Evolutionary conservation across 2,113 vertebrate genomes (phyloP), one percentile per base, ranked within the genome.

Genomic region (Urocitellus parryii): DNA sequence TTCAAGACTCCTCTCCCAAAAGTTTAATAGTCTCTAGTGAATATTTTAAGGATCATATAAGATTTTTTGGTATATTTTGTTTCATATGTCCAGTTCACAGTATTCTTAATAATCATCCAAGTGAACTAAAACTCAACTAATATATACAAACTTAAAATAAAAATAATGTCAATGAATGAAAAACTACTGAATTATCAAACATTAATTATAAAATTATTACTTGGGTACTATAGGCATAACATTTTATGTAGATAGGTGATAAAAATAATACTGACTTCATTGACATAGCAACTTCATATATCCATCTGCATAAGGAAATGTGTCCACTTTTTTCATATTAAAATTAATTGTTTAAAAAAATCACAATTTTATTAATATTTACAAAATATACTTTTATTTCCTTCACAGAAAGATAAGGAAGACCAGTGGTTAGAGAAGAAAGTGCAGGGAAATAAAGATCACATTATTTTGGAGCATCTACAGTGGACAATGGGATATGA

Each of bases 371-470:
- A 53, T 1, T 39, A 11, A 0, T 90, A n/a, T 68, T 95, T 77
- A 91, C 6, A 80, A 68, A 91, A 74, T 45, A 9, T 53, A 14
- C 39, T 65, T 87, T n/a, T 51, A 29, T 87, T 4, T 9, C 88
- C 51, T 96, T 98, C 96, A 91, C 96, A 98, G 98, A 99, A 99
- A 99, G 99, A 99, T 96, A 99, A 99, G 95, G 99, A 99, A 98
- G 99, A 99, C 22, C 99, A 99, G 94, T 99, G 99, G 99, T 98
- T 99, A 98, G 99, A 99, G 97, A 99, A 99, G 98, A 99, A 99
- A 27, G 99, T 99, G 0, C 99, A 99, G 0, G 99, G 99, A n/a
- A 99, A 98, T 34, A 99, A 99, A 91, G 99, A 99, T 87, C 99
- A 99, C 37, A 99, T 99, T 22, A 98, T 99, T 97, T 98, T 99